These are phyloP conservation scores for Sinocyclocheilus anophthalmus DNA, from an alignment of 2,113 vertebrate species.

Conservation along the genomic window DNA sequence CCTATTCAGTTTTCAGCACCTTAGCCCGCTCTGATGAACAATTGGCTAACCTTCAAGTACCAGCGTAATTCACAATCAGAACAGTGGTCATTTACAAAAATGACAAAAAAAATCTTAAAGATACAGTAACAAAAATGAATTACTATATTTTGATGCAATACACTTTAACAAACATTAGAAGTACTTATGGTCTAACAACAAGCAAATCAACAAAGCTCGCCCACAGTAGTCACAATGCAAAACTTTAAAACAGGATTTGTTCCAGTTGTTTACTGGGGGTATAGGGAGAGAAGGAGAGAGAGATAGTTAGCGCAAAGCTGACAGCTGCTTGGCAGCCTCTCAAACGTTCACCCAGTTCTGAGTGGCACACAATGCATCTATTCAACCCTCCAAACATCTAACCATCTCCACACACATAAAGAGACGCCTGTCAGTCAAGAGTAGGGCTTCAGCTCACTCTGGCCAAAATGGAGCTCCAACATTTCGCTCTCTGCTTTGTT, in stretches of 20 bases:
- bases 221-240: slow-evolving; percentile 60
- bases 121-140: background rate
- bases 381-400: slow-evolving; percentile 73
- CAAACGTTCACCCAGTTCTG: slow-evolving; percentile 73
- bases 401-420: slow-evolving; percentile 72
- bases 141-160: background rate
- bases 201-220: slow-evolving; percentile 37
- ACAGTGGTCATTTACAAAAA: too few species aligned
- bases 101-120: too few species aligned
- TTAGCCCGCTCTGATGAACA: too few species aligned
- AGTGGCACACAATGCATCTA: slow-evolving; percentile 73
- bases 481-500: slow-evolving; percentile 63
- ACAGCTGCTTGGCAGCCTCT: slow-evolving; percentile 78
- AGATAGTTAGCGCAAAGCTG: slow-evolving; percentile 71
- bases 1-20: too few species aligned
- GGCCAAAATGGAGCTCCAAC: slow-evolving; percentile 63
- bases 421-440: slow-evolving; percentile 68
- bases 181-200: background rate
- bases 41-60: too few species aligned
- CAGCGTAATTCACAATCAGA: too few species aligned
- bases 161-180: background rate
- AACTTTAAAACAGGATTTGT: slow-evolving; percentile 80
- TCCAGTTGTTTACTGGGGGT: slow-evolving; percentile 79
- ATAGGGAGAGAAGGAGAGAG: slow-evolving; percentile 73
- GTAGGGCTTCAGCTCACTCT: slow-evolving; percentile 66